Base-by-base conservation (phyloP, 2,113 vertebrate genomes). In the Actenoides hombroni region DNA sequence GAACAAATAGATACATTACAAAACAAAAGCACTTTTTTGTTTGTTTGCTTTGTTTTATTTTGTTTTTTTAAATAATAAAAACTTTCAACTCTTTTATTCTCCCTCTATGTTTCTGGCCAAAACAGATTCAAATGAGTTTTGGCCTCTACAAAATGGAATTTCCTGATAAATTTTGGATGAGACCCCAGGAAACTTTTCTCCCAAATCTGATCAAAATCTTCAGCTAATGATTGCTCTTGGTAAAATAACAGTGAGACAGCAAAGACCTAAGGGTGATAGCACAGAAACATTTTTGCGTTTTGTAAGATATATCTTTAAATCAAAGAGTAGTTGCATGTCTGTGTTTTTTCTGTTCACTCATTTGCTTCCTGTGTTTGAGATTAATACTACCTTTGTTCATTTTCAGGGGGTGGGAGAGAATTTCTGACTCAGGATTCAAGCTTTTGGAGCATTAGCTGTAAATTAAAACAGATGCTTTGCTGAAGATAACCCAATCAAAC, bases 401-500 rank as follows among this genome's bases (percentile, higher is more conserved):
- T 90, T 86, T 71, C 68, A 88, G 64, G 35, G 73, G 23, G 24
- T 46, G 37, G 31, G 39, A 68, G 16, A 49, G 56, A 81, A 86
- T 96, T 95, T 92, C 65, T 94, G 80, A 94, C 56, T 88, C 69
- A 54, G 60, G 53, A 78, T 42, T 83, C 64, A 51, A 83, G 86
- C 14, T 69, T 83, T 92, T 81, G 59, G 92, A 92, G 82, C 68
- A 71, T 95, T 90, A 95, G 57, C 64, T 70, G 60, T 96, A 97
- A 97, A 94, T 88, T 91, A 88, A 95, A 97, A 90, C 95, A 96
- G 90, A 96, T 96, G 94, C 68, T 96, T 93, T 90, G 85, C 79
- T 78, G 90, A 71, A 94, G 94, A 93, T 90, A 96, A 90, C 71
- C 24, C 92, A 83, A 81, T 94, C 53, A 93, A 95, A 94, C 81